phyloP scores from a whole-genome alignment of 2,888 invertebrate genomes.

The Lochmaea capreae region DNA sequence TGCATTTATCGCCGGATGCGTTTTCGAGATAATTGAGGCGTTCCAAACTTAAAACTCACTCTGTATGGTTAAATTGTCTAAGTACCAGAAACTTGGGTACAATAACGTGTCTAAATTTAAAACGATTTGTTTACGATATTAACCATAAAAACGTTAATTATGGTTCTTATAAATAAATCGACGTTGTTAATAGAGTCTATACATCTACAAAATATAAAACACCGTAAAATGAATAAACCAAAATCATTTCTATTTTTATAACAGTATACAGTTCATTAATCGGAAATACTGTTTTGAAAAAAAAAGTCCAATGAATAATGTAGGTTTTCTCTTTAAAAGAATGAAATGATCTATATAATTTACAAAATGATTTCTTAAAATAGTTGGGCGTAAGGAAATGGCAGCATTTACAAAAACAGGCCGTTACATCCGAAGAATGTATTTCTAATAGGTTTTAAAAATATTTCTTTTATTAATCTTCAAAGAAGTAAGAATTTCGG shows the following conservation, averaged over 20 bases:
- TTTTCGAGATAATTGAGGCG: too few species aligned
- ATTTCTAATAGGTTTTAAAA: not conserved
- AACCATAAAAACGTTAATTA: not conserved
- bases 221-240: not conserved
- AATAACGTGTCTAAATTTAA: not conserved
- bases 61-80: not conserved
- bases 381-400: not conserved
- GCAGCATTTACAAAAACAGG: not conserved
- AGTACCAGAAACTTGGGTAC: not conserved
- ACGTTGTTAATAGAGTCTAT: not conserved
- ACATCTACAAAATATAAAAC: constrained; percentile 2
- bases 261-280: constrained; percentile 1
- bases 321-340: not conserved
- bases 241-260: constrained; percentile 1
- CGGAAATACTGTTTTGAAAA: not conserved
- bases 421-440: not conserved
- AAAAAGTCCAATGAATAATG: not conserved
- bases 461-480: not conserved
- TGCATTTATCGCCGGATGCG: too few species aligned
- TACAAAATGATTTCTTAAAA: constrained; percentile 1
- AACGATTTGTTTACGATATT: constrained; percentile 1
- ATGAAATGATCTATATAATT: not conserved
- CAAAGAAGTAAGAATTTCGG: not conserved
- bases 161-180: not conserved
- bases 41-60: too few species aligned